Evolutionary conservation across 2,113 vertebrate genomes (phyloP).

Genomic region (Microcebus lehilahytsara): DNA sequence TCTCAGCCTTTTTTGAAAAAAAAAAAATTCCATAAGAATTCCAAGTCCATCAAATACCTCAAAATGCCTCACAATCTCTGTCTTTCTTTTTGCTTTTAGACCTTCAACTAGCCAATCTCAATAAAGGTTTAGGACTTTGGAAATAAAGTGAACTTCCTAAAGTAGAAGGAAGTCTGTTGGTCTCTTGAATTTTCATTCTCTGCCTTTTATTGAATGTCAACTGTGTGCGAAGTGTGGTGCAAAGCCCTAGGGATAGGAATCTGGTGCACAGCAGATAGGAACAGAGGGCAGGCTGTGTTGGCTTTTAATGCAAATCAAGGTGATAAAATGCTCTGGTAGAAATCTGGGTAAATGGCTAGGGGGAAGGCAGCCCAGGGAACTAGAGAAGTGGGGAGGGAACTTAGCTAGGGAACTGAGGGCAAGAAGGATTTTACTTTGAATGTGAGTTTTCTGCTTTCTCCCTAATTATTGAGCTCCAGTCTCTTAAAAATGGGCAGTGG

Average conservation of each 20-base stretch:
- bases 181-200: slow-evolving; percentile 23
- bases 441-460: neutral
- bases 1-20: neutral
- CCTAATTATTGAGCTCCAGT: neutral
- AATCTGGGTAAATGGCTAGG: neutral
- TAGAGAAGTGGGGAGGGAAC: neutral
- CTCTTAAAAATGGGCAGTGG: neutral
- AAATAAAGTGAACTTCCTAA: neutral
- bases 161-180: neutral
- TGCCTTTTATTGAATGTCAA: neutral
- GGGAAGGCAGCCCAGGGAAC: too few species aligned
- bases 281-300: neutral
- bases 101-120: neutral
- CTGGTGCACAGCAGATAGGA: neutral
- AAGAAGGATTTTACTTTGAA: neutral
- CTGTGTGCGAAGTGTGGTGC: neutral
- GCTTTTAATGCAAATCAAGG: neutral
- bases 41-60: neutral
- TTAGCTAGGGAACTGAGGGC: neutral
- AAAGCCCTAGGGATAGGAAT: neutral
- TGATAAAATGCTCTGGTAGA: neutral
- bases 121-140: neutral
- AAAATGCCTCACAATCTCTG: neutral
- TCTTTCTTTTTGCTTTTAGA: neutral
- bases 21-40: neutral